Evolutionary conservation across 1,140 invertebrate genomes (phyloP), one percentile per base, ranked within the genome.

Genomic region (Grapholita molesta): DNA sequence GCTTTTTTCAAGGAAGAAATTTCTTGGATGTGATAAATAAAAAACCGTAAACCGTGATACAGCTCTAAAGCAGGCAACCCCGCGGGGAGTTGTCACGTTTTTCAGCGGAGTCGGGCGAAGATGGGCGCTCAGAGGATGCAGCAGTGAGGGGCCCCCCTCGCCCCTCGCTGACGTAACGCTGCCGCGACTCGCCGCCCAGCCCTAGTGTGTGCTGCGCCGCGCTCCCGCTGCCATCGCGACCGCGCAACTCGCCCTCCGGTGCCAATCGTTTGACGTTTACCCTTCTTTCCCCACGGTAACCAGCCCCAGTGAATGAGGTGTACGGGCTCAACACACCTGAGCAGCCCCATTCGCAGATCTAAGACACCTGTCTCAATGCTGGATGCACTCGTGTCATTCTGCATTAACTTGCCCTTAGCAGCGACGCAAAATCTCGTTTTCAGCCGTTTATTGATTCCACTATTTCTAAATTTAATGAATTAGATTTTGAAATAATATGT

Each of bases 131-230:
- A 73, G 77, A 86, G 84, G 86, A 89, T 87, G 85, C 86, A 87
- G 86, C 85, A 88, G 86, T 85, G 85, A 80, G 82, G 85, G 84
- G 80, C 79, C 30, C 80, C 71, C 77, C 77, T 67, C 77, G 72
- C 80, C 84, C 81, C 81, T 72, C 80, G 86, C 89, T 92, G 89
- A 92, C 91, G 91, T 92, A 92, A 92, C 89, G 81, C 76, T 84
- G 85, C 84, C 81, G 84, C 82, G 82, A 80, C 82, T 48, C 80
- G 79, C 82, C 83, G 79, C 82, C 83, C 86, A 71, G 90, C 87
- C 88, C 88, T 89, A 91, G 90, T 91, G 88, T 90, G 89, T 87
- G 84, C 83, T 89, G 89, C 85, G 88, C 84, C 85, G 86, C 85
- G 84, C 80, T 83, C 79, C 81, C 80, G 84, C 82, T 70, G 82